Evolutionary conservation across 92 coral and sea anemone genomes (phyloP), one percentile per base, ranked within the genome.

Genomic region (Epizoanthus fatuus): DNA sequence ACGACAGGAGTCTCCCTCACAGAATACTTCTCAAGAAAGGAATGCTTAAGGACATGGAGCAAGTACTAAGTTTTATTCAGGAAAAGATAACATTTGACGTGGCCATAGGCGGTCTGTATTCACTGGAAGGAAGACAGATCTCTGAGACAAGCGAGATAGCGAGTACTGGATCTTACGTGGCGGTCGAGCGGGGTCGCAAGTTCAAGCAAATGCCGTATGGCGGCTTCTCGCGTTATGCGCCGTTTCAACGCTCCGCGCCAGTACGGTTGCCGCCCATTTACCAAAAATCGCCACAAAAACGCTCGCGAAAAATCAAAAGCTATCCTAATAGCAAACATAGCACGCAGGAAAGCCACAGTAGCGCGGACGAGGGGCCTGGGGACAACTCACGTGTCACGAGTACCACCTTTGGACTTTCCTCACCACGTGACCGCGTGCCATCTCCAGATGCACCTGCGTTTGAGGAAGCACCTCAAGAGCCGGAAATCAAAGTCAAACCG

Each of bases 171-270:
- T 62, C 74, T 35, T 90, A 90, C 42, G 93, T 90, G 15, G 93
- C 90, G 12, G 79, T 85, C 20, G 90, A 90, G 70, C 49, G 90
- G 42, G 93, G 93, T 16, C 75, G 93, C 37, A 55, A 89, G 55
- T 93, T 90, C 64, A 93, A 90, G 59, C 74, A 79, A 49, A 86
- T 84, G 19, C 83, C 69, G 17, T 93, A 93, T 63, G 84, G 71
- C 14, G 86, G 84, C 11, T 52, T 69, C 19, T 4, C 65, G 11
- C 20, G 6, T 3, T 20, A 60, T 42, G 37, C 39, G 19, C 47
- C 64, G 7, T 77, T 60, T 44, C 82, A 77, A 12, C 82, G 82
- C 56, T 77, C 82, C 15, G 82, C 82, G 8, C 82, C 82, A 13
- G 42, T 77, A 37, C 38, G 70, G 70, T 9, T 42, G 17, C 68